phyloP scores from a whole-genome alignment of 2,888 invertebrate genomes.

The Polymixis lichenea region DNA sequence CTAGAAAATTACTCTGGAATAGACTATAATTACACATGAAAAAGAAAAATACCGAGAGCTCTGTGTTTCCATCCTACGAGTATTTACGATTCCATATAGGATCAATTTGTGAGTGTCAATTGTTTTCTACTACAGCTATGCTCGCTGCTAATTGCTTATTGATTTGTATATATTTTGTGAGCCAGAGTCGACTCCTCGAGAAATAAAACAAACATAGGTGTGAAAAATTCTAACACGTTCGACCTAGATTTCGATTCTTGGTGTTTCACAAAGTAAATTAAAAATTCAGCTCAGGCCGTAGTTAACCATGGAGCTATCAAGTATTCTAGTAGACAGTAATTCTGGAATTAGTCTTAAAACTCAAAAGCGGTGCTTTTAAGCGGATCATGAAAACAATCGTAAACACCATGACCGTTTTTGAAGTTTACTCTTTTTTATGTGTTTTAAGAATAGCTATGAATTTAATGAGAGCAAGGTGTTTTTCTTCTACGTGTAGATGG shows the following conservation, averaged over 20 bases:
- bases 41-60: slow-evolving; percentile 16
- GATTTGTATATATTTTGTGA: slow-evolving; percentile 45
- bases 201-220: slow-evolving; percentile 16
- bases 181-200: not conserved
- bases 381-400: slow-evolving; percentile 30
- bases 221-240: not conserved
- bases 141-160: slow-evolving; percentile 50
- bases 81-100: slow-evolving; percentile 36
- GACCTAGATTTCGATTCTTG: not conserved
- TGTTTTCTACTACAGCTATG: slow-evolving; percentile 37
- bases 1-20: slow-evolving; percentile 29
- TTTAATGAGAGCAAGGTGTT: slow-evolving; percentile 6
- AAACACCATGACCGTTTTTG: slow-evolving; percentile 5
- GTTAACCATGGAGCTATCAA: not conserved
- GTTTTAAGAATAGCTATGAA: slow-evolving; percentile 21
- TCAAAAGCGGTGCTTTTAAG: slow-evolving; percentile 32
- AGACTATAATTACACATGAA: slow-evolving; percentile 41
- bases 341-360: slow-evolving; percentile 21
- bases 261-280: not conserved
- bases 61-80: slow-evolving; percentile 12
- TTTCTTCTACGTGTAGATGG: not conserved
- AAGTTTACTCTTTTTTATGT: slow-evolving; percentile 32
- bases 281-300: not conserved
- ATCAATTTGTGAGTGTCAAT: slow-evolving; percentile 48
- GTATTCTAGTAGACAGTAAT: slow-evolving; percentile 18